A percentile compares a stretch with the other conserved stretches of the same genome.
phyloP scores from a whole-genome alignment of 2,113 vertebrate genomes.

The Oreochromis aureus region DNA sequence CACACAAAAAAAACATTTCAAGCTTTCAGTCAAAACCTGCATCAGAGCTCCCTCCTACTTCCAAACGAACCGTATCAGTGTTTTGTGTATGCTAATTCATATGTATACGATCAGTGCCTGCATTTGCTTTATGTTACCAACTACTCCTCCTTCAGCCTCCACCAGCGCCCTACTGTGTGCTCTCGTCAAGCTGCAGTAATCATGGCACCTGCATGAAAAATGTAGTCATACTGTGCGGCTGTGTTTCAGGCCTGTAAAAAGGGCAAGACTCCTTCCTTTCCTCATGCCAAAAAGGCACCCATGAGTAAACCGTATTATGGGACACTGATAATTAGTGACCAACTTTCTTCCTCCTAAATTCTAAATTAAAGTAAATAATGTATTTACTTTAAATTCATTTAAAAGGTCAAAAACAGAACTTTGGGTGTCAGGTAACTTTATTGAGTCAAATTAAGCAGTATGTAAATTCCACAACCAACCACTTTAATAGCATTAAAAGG shows the following conservation, averaged over 20 bases:
- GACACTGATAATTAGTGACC: neutral
- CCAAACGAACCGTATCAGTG: neutral
- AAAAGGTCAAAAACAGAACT: neutral
- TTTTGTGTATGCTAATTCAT: neutral
- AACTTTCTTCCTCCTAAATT: neutral
- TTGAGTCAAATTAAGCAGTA: neutral
- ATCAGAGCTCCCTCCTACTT: neutral
- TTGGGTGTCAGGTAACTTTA: neutral
- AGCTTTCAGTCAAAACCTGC: neutral
- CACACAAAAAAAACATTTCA: accelerated
- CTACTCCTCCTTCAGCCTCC: neutral
- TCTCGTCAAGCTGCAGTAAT: neutral
- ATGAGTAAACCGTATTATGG: neutral
- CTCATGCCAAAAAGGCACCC: neutral
- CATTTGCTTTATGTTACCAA: neutral
- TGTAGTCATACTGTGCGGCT: neutral
- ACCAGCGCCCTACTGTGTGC: neutral
- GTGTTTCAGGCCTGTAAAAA: neutral
- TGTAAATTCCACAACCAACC: neutral
- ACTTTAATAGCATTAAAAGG: neutral
- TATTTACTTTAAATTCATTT: neutral
- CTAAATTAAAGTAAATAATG: neutral
- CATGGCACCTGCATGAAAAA: neutral
- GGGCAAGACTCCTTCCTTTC: neutral
- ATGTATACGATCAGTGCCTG: neutral